Percentiles rank a stretch among this genome's conserved stretches.
phyloP scores from a whole-genome alignment of 2,797 vertebrate genomes.

The Caiman crocodilus region DNA sequence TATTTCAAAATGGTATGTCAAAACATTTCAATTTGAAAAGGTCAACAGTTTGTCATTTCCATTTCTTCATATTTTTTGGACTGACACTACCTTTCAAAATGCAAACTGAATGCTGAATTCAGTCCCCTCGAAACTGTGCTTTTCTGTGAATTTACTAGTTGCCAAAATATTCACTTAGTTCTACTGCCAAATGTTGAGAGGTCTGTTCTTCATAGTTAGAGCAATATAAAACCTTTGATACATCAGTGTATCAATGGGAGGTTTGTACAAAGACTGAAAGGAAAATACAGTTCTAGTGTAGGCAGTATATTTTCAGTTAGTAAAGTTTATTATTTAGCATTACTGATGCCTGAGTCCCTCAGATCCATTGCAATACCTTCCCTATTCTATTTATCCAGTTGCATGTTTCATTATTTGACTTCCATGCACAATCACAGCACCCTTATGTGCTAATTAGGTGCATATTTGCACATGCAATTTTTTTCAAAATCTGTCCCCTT shows the following conservation, averaged over 20 bases:
- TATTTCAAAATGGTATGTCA: not conserved
- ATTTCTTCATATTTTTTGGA: not conserved
- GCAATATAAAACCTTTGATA: slow-evolving; percentile 18
- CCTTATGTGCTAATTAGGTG: rapidly evolving
- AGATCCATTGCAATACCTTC: not conserved
- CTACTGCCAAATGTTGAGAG: not conserved
- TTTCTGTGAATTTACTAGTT: not conserved
- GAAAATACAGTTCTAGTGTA: not conserved
- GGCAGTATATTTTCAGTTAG: not conserved
- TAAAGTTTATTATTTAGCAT: not conserved
- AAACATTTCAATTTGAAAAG: not conserved
- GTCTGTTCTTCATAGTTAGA: slow-evolving; percentile 14
- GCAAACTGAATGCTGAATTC: too few species aligned
- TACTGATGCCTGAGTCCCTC: not conserved
- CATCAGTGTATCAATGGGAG: not conserved
- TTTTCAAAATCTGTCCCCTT: not conserved
- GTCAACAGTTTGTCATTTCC: not conserved
- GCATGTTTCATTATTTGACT: not conserved
- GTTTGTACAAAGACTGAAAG: slow-evolving; percentile 5
- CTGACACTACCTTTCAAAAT: not conserved
- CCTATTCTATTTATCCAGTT: not conserved
- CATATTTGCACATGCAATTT: not conserved
- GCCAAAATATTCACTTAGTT: not conserved
- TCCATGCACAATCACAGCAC: not conserved
- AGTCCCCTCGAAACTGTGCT: not conserved